Conservation (phyloP, 2,888 invertebrate genomes). For the Carabus problematicus region DNA sequence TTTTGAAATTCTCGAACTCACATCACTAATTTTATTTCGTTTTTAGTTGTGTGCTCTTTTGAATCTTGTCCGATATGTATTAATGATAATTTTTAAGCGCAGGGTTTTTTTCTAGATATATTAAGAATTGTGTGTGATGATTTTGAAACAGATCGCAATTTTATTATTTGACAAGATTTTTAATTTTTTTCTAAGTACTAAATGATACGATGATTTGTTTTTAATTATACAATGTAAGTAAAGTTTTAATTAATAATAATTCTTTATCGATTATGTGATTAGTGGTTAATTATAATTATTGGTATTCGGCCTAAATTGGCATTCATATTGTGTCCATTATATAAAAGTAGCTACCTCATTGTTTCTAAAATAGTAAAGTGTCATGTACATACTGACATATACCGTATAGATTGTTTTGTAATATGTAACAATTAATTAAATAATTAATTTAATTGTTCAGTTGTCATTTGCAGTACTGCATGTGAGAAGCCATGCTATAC, state of each 20-base stretch:
- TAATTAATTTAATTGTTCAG: constrained; percentile 23
- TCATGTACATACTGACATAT: background rate
- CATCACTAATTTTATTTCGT: background rate
- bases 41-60: too few species aligned
- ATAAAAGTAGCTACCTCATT: constrained; percentile 42
- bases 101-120: too few species aligned
- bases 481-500: constrained; percentile 5
- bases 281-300: constrained; percentile 28
- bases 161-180: constrained; percentile 17
- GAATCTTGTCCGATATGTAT: too few species aligned
- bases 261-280: constrained; percentile 1
- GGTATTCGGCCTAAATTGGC: constrained; percentile 37
- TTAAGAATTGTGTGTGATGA: too few species aligned
- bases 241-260: too few species aligned
- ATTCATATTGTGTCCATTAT: constrained; percentile 38
- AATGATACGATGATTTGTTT: too few species aligned
- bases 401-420: constrained; percentile 26
- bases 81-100: too few species aligned
- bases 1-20: background rate
- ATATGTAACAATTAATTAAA: background rate
- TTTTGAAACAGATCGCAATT: background rate
- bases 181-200: constrained; percentile 2
- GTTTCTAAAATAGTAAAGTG: constrained; percentile 31
- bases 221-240: background rate
- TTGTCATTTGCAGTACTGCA: constrained; percentile 28